These are phyloP conservation scores for Agelaius tricolor DNA, from an alignment of 2,113 vertebrate genomes.

Conservation along the genomic window DNA sequence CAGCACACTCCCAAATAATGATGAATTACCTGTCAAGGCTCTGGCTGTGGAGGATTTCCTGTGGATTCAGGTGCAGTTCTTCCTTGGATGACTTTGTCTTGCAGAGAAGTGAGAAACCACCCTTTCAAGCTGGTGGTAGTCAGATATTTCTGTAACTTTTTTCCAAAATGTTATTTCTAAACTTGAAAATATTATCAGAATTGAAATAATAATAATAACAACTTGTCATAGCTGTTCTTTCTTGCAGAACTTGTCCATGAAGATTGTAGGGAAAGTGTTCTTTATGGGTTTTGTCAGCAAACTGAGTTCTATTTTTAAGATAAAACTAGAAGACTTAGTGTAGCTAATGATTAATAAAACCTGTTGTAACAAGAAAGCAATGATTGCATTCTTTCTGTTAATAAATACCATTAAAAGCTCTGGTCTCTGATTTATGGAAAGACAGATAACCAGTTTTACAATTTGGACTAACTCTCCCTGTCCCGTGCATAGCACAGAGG, in stretches of 20 bases:
- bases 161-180: neutral
- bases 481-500: rapidly evolving
- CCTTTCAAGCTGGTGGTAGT: neutral
- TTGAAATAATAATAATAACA: neutral
- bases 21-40: neutral
- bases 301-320: neutral
- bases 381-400: neutral
- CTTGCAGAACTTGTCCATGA: neutral
- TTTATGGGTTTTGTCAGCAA: neutral
- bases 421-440: neutral
- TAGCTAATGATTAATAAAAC: slow-evolving; percentile 11
- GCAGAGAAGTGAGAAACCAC: neutral
- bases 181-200: neutral
- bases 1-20: neutral
- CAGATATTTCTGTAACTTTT: neutral
- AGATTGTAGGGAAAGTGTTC: neutral
- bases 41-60: neutral
- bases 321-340: neutral
- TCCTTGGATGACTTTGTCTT: neutral
- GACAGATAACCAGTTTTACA: neutral
- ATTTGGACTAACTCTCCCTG: neutral
- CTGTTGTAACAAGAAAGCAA: neutral
- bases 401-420: neutral
- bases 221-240: neutral
- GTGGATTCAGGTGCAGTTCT: neutral